Conservation (phyloP, 2,888 invertebrate species). For the Catocala nupta region DNA sequence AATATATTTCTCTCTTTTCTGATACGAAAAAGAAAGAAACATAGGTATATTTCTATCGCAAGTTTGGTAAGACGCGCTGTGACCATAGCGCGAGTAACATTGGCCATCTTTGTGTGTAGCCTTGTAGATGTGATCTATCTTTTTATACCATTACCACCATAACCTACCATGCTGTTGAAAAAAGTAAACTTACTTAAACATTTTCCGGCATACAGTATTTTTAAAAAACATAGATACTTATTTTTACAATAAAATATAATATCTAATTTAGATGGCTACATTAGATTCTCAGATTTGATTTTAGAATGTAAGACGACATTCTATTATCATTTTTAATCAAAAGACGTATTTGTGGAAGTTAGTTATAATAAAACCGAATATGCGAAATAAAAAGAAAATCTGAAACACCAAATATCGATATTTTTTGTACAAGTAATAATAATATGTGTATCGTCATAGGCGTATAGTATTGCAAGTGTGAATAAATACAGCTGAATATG, state of each 20-base stretch:
- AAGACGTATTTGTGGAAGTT: slow-evolving; percentile 62
- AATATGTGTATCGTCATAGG: slow-evolving; percentile 17
- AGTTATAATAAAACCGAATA: slow-evolving; percentile 18
- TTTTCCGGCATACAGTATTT: slow-evolving; percentile 20
- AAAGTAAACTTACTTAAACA: neutral
- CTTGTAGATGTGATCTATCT: no score
- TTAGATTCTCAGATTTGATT: slow-evolving; percentile 66
- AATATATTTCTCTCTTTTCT: no score
- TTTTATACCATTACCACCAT: no score
- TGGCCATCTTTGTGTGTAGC: no score
- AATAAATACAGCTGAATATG: neutral
- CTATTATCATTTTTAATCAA: slow-evolving; percentile 42
- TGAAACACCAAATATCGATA: slow-evolving; percentile 32
- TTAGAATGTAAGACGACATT: slow-evolving; percentile 58
- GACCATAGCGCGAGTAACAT: no score
- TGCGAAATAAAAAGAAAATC: neutral
- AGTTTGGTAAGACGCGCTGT: no score
- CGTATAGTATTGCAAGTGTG: neutral
- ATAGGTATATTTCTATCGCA: no score
- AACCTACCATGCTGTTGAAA: no score
- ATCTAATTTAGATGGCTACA: slow-evolving; percentile 63
- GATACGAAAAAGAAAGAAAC: no score
- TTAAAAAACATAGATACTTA: slow-evolving; percentile 53
- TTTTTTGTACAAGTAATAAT: slow-evolving; percentile 42
- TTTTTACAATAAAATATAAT: slow-evolving; percentile 67